Percentiles rank a stretch among this genome's conserved stretches.
phyloP scores from a whole-genome alignment of 2,888 invertebrate species.

The Carterocephalus palaemon region DNA sequence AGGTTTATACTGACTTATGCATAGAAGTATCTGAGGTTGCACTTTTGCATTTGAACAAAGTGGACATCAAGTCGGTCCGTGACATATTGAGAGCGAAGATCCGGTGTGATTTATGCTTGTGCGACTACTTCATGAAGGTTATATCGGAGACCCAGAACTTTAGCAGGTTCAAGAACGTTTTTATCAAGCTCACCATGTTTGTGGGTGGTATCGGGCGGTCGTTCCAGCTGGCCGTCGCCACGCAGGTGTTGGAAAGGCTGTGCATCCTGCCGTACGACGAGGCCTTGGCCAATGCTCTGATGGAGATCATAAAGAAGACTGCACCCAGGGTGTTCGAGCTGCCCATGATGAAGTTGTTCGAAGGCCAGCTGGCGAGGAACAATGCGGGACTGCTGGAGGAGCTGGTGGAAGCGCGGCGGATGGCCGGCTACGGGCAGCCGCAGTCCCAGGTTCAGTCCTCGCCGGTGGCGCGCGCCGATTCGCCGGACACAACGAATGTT shows the following conservation, averaged over 20 bases:
- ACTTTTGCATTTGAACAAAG: conserved; percentile 48
- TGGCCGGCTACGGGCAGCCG: too few species aligned
- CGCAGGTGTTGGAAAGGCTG: conserved; percentile 54
- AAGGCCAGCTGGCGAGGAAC: conserved; percentile 39
- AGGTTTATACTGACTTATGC: conserved; percentile 28
- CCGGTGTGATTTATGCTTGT: conserved; percentile 33
- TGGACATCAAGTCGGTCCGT: conserved; percentile 40
- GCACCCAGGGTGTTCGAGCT: conserved; percentile 43
- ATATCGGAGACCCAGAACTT: conserved; percentile 63
- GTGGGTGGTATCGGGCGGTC: conserved; percentile 39
- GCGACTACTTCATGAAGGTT: conserved; percentile 49
- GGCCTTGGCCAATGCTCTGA: conserved; percentile 40
- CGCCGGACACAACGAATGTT: conserved; percentile 57
- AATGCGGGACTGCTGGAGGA: conserved; percentile 37
- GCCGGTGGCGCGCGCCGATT: conserved; percentile 28
- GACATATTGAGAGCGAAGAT: conserved; percentile 42
- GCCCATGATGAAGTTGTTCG: conserved; percentile 44
- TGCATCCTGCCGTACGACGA: conserved; percentile 55
- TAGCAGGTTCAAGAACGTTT: conserved; percentile 55
- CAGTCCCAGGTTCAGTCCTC: too few species aligned
- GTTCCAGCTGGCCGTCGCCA: conserved; percentile 43
- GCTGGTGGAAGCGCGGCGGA: too few species aligned
- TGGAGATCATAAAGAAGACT: conserved; percentile 49
- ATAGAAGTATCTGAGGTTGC: conserved; percentile 42
- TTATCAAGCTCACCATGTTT: conserved; percentile 50